Evolutionary conservation across 1,140 invertebrate genomes (phyloP).

Genomic region (Brachionus sp.): DNA sequence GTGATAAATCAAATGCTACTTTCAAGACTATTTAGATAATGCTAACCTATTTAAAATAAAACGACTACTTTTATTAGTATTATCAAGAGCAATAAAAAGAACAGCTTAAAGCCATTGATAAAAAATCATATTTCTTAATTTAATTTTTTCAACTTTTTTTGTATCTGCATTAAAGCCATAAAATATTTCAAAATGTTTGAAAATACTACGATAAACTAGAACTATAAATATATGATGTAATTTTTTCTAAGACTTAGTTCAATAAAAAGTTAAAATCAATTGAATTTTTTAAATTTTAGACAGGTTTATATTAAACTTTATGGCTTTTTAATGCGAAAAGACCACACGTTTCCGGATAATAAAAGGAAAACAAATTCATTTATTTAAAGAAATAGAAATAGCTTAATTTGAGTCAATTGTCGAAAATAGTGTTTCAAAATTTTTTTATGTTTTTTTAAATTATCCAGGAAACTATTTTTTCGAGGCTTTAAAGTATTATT

Average conservation of each 20-base stretch:
- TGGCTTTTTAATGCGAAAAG: background rate
- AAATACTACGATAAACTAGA: no score
- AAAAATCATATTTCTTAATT: background rate
- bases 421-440: background rate
- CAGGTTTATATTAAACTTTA: no score
- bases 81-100: background rate
- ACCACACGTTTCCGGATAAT: background rate
- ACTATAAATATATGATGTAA: background rate
- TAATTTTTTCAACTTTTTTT: background rate
- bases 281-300: no score
- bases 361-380: background rate
- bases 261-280: background rate
- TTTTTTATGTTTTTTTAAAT: slow-evolving; percentile 12
- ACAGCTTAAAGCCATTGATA: background rate
- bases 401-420: background rate
- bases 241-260: background rate
- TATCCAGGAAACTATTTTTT: slow-evolving; percentile 24
- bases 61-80: background rate
- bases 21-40: background rate
- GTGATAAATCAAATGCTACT: background rate
- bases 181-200: background rate
- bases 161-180: background rate
- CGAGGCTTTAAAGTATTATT: background rate
- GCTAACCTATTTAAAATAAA: background rate
- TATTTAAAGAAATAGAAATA: background rate